phyloP scores from a whole-genome alignment of 2,888 invertebrate genomes.

The Plebejus melissa region DNA sequence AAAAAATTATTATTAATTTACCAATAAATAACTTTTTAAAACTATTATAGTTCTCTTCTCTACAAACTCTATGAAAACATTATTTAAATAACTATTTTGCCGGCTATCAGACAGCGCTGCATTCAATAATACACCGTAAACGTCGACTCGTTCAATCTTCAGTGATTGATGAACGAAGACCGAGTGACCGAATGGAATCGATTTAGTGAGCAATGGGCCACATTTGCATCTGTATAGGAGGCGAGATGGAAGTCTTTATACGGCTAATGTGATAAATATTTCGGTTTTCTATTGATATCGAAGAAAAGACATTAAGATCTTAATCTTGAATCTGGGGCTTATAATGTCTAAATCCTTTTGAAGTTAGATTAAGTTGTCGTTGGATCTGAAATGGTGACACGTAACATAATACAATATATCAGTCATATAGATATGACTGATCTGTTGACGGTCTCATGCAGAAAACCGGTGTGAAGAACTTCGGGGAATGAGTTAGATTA shows the following conservation, averaged over 20 bases:
- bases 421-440: no score
- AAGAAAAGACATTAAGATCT: slow-evolving; percentile 26
- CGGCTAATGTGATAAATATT: slow-evolving; percentile 37
- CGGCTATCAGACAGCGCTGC: background rate
- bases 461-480: no score
- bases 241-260: slow-evolving; percentile 43
- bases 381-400: background rate
- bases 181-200: slow-evolving; percentile 70
- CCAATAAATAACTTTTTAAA: no score
- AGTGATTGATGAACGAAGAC: slow-evolving; percentile 71
- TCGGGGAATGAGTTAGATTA: no score
- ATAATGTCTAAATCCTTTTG: slow-evolving; percentile 8
- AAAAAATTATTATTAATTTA: no score
- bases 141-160: slow-evolving; percentile 40
- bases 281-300: slow-evolving; percentile 32
- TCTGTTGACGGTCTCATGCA: background rate
- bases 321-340: slow-evolving; percentile 19
- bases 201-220: slow-evolving; percentile 62
- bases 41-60: background rate
- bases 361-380: background rate
- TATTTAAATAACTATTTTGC: slow-evolving; percentile 14
- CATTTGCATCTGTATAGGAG: slow-evolving; percentile 70
- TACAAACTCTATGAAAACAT: background rate
- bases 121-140: slow-evolving; percentile 34
- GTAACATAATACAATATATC: background rate